A percentile compares a stretch with the other conserved stretches of the same genome.
These are phyloP conservation scores for Zoanthus sansibaricus DNA, from an alignment of 92 coral and sea anemone species.

Conservation along the genomic window DNA sequence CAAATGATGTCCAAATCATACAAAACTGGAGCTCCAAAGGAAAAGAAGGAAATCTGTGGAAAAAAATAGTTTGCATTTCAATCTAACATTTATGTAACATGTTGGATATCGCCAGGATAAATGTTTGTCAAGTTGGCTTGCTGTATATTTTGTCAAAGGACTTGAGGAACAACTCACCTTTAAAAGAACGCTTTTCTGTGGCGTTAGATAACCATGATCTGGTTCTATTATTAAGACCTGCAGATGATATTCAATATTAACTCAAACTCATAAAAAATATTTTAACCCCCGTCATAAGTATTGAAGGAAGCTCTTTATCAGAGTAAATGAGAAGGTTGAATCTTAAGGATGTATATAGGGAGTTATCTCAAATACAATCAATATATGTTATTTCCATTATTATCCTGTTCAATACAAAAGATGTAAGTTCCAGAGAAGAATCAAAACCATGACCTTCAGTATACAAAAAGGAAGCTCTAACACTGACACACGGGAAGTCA, in stretches of 20 bases:
- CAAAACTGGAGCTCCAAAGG: conserved; percentile 89
- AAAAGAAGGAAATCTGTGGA: conserved; percentile 87
- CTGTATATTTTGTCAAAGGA: too few relatives aligned
- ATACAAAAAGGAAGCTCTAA: too few relatives aligned
- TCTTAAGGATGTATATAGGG: too few relatives aligned
- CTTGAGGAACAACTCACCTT: conserved; percentile 67
- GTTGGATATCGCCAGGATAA: not conserved
- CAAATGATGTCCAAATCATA: conserved; percentile 91
- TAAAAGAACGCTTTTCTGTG: conserved; percentile 76
- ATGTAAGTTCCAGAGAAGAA: too few relatives aligned
- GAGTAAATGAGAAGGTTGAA: too few relatives aligned
- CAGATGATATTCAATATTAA: not conserved
- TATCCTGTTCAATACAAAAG: too few relatives aligned
- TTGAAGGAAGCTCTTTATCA: too few relatives aligned
- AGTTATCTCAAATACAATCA: too few relatives aligned
- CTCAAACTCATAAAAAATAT: too few relatives aligned
- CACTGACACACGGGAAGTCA: too few relatives aligned
- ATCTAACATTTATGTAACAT: not conserved
- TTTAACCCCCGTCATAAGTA: not conserved
- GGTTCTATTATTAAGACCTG: conserved; percentile 94
- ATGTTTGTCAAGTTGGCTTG: not conserved
- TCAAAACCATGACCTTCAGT: too few relatives aligned
- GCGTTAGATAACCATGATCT: conserved; percentile 77
- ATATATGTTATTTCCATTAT: too few relatives aligned
- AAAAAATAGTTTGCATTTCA: not conserved